A percentile compares a stretch with the other conserved stretches of the same genome.
Conservation (phyloP, 2,113 vertebrate species). For the Phasianus colchicus region DNA sequence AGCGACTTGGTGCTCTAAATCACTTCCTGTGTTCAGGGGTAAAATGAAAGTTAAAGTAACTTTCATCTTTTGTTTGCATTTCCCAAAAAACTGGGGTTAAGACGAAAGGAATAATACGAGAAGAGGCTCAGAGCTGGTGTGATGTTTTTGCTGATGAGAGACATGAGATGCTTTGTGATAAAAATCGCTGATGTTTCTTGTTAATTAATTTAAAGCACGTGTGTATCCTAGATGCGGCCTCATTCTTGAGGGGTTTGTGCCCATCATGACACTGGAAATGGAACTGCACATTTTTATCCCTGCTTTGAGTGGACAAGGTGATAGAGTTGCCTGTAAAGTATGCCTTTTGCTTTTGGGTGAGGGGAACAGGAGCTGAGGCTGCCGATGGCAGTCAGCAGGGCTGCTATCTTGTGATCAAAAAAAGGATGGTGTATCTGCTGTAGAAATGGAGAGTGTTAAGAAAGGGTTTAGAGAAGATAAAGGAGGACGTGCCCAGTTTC, state of each 20-base stretch:
- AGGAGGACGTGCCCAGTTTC: not conserved
- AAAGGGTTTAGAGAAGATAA: not conserved
- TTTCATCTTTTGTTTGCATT: not conserved
- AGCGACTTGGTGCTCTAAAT: slow-evolving; percentile 41
- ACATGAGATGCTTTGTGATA: not conserved
- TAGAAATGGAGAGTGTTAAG: not conserved
- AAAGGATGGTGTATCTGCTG: not conserved
- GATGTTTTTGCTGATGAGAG: not conserved
- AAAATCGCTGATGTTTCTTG: not conserved
- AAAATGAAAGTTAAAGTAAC: slow-evolving; percentile 29
- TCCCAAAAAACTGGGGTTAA: not conserved
- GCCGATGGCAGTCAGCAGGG: rapidly evolving
- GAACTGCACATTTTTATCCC: not conserved
- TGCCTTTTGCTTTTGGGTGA: not conserved
- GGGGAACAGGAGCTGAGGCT: not conserved
- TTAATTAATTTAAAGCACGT: not conserved
- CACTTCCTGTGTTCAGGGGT: not conserved
- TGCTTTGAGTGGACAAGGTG: not conserved
- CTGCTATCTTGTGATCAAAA: not conserved
- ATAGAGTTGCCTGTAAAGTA: not conserved
- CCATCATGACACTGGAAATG: not conserved
- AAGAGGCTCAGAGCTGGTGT: not conserved
- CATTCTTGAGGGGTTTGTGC: not conserved
- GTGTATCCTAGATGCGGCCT: not conserved
- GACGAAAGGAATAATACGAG: not conserved